phyloP scores from a whole-genome alignment of 1,140 invertebrate genomes.

The Pissodes strobi region DNA sequence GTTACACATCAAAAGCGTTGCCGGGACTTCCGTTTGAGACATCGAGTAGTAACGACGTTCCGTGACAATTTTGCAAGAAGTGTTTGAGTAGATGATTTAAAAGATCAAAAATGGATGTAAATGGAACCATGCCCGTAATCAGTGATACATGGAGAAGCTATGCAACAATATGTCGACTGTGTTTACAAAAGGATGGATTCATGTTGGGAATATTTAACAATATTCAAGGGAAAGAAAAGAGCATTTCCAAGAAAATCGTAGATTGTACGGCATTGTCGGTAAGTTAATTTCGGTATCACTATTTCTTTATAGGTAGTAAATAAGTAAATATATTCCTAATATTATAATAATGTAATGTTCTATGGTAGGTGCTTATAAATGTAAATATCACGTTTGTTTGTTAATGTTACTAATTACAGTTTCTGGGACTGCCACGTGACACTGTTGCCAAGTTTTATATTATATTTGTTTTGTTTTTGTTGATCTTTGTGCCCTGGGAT shows the following conservation, averaged over 20 bases:
- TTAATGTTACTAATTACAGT: too few relatives aligned
- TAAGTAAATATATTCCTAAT: too few relatives aligned
- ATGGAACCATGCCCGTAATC: not conserved
- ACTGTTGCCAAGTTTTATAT: too few relatives aligned
- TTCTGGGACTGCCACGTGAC: too few relatives aligned
- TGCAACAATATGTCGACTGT: slow-evolving; percentile 62
- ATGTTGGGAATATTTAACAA: slow-evolving; percentile 62
- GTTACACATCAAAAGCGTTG: slow-evolving; percentile 7
- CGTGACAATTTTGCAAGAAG: not conserved
- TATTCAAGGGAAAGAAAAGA: slow-evolving; percentile 52
- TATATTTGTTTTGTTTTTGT: too few relatives aligned
- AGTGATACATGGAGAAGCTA: slow-evolving; percentile 51
- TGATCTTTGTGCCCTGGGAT: too few relatives aligned
- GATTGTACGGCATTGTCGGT: slow-evolving; percentile 56
- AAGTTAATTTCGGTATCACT: too few relatives aligned
- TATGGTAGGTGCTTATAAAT: too few relatives aligned
- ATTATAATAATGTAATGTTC: too few relatives aligned
- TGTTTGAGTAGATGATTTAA: not conserved
- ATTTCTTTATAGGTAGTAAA: too few relatives aligned
- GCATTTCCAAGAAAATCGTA: slow-evolving; percentile 55
- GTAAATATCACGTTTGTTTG: too few relatives aligned
- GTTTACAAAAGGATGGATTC: slow-evolving; percentile 61
- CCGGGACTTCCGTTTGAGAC: slow-evolving; percentile 11
- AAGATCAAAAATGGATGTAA: slow-evolving; percentile 15
- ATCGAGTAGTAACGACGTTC: slow-evolving; percentile 6